These are phyloP conservation scores for Heliconius ismenius DNA, from an alignment of 2,888 invertebrate species.

Conservation along the genomic window DNA sequence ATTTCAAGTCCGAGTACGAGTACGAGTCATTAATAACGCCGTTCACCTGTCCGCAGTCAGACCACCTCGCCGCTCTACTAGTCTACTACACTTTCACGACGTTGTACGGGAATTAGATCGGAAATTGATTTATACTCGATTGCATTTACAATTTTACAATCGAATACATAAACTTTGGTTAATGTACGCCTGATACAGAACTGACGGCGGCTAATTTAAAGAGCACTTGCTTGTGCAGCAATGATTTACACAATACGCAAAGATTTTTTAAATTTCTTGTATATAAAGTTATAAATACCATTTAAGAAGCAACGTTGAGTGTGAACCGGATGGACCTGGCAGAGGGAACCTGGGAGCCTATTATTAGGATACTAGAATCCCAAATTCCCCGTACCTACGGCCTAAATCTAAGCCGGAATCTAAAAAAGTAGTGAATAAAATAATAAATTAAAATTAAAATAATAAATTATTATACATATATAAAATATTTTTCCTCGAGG, in stretches of 20 bases:
- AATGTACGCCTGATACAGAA: constrained; percentile 20
- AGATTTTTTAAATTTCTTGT: not conserved
- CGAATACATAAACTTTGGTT: constrained; percentile 27
- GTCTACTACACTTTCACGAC: constrained; percentile 49
- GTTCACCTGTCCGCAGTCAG: constrained; percentile 65
- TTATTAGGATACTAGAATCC: too few species aligned
- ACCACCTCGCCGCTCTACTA: constrained; percentile 53
- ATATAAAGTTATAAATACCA: not conserved
- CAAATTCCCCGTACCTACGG: too few species aligned
- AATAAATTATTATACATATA: too few species aligned
- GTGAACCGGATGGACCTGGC: too few species aligned
- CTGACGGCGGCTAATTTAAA: constrained; percentile 17
- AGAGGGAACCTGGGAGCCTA: too few species aligned
- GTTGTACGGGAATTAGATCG: constrained; percentile 40
- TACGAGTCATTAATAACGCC: constrained; percentile 64
- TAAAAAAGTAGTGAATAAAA: too few species aligned
- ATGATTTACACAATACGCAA: not conserved
- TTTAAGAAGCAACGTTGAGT: too few species aligned
- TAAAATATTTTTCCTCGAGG: too few species aligned
- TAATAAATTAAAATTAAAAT: too few species aligned
- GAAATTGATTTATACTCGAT: constrained; percentile 38
- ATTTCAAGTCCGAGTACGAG: too few species aligned
- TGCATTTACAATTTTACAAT: constrained; percentile 39
- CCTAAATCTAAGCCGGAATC: too few species aligned
- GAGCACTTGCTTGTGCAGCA: not conserved